Evolutionary conservation across 2,113 vertebrate genomes (phyloP).

Genomic region (Euleptes europaea): DNA sequence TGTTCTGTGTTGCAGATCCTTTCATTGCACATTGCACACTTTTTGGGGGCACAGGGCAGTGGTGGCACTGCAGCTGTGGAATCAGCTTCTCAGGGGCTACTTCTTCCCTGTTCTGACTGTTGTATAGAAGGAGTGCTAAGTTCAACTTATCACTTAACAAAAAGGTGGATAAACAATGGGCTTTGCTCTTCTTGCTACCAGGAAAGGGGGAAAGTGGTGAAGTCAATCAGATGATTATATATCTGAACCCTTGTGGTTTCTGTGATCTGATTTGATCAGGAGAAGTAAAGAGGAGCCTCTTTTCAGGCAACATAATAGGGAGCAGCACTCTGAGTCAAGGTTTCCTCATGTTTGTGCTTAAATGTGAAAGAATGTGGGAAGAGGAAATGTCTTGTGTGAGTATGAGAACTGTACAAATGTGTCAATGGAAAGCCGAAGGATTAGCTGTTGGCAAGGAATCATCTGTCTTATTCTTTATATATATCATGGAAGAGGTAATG

Average conservation of each 20-base stretch:
- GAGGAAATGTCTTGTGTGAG: background rate
- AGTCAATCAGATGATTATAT: background rate
- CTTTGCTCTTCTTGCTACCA: background rate
- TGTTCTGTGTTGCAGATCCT: background rate
- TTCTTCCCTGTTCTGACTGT: conserved; percentile 5
- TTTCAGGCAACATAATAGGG: background rate
- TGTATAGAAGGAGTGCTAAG: background rate
- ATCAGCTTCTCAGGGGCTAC: background rate
- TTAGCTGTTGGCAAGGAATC: background rate
- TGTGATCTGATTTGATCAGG: background rate
- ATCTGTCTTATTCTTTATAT: background rate
- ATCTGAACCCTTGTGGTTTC: background rate
- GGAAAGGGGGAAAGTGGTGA: background rate
- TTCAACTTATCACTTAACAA: background rate
- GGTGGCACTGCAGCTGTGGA: background rate
- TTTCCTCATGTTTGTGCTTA: background rate
- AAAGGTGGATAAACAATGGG: background rate
- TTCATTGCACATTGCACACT: background rate
- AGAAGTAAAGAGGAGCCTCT: background rate
- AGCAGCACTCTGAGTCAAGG: background rate
- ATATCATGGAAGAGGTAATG: background rate
- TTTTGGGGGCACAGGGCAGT: background rate
- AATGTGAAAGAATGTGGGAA: background rate
- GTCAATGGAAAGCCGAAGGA: background rate
- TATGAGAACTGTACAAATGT: background rate